Evolutionary conservation across 2,113 vertebrate genomes (phyloP).

Genomic region (Tragelaphus buxtoni): DNA sequence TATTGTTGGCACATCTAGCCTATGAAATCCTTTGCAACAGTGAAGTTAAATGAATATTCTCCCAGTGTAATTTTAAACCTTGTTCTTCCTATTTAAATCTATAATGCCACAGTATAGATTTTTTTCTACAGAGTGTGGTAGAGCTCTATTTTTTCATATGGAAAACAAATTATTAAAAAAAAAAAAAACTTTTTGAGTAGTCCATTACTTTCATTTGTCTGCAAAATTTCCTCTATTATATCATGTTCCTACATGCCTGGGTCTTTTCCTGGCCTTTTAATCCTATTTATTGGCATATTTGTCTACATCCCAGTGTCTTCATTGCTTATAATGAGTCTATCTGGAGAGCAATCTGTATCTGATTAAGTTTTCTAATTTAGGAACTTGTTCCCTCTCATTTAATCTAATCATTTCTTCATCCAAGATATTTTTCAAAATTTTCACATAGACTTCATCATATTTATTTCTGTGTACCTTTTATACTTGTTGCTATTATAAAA

Average conservation of each 20-base stretch:
- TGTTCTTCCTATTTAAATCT: conserved; percentile 6
- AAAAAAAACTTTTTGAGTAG: not conserved
- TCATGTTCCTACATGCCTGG: not conserved
- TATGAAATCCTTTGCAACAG: not conserved
- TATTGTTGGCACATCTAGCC: not conserved
- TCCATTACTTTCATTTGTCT: not conserved
- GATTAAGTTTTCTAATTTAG: not conserved
- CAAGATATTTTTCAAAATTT: not conserved
- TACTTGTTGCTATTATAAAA: too few relatives aligned
- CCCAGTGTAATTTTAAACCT: not conserved
- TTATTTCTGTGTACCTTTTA: too few relatives aligned
- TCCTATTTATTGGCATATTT: not conserved
- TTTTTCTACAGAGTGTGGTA: not conserved
- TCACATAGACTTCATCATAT: not conserved
- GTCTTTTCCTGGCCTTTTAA: not conserved
- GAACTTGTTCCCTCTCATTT: not conserved
- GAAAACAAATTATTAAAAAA: not conserved
- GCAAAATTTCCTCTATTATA: not conserved
- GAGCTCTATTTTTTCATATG: not conserved
- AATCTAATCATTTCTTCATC: not conserved
- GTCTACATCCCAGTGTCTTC: not conserved
- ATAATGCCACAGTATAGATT: not conserved
- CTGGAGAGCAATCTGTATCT: not conserved
- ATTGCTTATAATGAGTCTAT: not conserved
- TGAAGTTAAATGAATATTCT: not conserved